Percentiles rank a stretch among this genome's conserved stretches.
Conservation (phyloP, 2,113 vertebrate species). For the Aspidoscelis tigris region DNA sequence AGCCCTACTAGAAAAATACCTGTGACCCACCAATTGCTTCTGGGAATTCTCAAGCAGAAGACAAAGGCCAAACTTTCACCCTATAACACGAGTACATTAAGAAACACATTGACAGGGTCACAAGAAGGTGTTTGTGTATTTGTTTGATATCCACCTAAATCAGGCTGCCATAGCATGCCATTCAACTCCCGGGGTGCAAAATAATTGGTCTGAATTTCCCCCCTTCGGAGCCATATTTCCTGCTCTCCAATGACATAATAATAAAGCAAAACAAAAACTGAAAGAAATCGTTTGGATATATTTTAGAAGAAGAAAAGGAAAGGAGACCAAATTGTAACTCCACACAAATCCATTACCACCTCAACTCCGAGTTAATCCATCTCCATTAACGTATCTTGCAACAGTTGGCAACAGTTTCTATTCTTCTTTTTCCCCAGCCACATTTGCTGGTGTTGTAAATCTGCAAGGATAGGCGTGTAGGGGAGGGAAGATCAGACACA, state of each 20-base stretch:
- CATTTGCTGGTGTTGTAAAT: slow-evolving; percentile 57
- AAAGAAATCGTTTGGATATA: not conserved
- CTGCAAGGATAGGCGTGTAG: not conserved
- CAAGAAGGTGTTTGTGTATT: no score
- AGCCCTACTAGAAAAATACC: no score
- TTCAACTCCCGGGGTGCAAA: slow-evolving; percentile 10
- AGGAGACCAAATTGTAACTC: not conserved
- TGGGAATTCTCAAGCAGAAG: no score
- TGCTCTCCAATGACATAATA: not conserved
- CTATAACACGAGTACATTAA: no score
- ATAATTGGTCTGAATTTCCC: slow-evolving; percentile 33
- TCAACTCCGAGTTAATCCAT: slow-evolving; percentile 34
- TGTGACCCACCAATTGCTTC: no score
- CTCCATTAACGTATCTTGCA: slow-evolving; percentile 46
- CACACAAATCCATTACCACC: slow-evolving; percentile 20
- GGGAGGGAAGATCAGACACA: slow-evolving; percentile 42
- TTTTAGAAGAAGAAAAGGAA: slow-evolving; percentile 1
- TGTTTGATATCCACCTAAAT: no score
- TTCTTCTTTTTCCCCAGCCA: slow-evolving; percentile 47
- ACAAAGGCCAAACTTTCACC: no score
- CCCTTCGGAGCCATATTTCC: not conserved
- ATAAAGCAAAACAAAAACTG: not conserved
- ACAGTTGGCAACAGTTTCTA: slow-evolving; percentile 38
- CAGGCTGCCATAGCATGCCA: not conserved
- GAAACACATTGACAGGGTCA: no score